Base-by-base conservation (phyloP, 1,140 invertebrate species). In the Lucilia cuprina region DNA sequence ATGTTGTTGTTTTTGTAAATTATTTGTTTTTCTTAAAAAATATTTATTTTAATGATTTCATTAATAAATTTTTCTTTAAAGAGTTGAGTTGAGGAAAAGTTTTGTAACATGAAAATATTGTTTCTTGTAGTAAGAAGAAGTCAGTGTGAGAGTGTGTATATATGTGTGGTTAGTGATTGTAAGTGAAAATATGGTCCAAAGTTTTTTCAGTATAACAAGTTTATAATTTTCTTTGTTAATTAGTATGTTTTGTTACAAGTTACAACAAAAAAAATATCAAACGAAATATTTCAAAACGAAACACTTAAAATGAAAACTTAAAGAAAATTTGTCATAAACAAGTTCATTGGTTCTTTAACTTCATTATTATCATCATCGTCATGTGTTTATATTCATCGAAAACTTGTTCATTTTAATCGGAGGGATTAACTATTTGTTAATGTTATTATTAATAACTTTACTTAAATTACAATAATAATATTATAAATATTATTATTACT, bases 341-440 rank as follows among this genome's bases (percentile, higher is more conserved):
- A 47, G 25, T 41, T 41, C 55, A 60, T 17, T 60, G 13, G 41
- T n/a, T 60, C 14, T 17, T 78, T n/a, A n/a, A 41, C 41, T 41
- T 41, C 75, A 78, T 78, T 47, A 78, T 78, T 78, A 34, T 78
- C 12, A 25, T 30, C 25, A 30, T n/a, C n/a, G n/a, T n/a, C n/a
- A n/a, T n/a, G n/a, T 70, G n/a, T 70, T 70, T 9, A 1, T 70
- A 10, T 25, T 70, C 65, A 10, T 25, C n/a, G 41, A 41, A 41
- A 60, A 60, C 55, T 60, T 60, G 55, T 78, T 84, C 82, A 77
- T 84, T 41, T 82, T 75, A 84, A 75, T 84, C 84, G 84, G 84
- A 84, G 84, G 84, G 84, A 84, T 83, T 84, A 55, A 83, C 78
- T 82, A 84, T 82, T 65, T 83, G 70, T 78, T 78, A 47, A 50